A percentile compares a stretch with the other conserved stretches of the same genome.
These are phyloP conservation scores for Podargus strigoides DNA, from an alignment of 2,797 vertebrate genomes.

Conservation along the genomic window DNA sequence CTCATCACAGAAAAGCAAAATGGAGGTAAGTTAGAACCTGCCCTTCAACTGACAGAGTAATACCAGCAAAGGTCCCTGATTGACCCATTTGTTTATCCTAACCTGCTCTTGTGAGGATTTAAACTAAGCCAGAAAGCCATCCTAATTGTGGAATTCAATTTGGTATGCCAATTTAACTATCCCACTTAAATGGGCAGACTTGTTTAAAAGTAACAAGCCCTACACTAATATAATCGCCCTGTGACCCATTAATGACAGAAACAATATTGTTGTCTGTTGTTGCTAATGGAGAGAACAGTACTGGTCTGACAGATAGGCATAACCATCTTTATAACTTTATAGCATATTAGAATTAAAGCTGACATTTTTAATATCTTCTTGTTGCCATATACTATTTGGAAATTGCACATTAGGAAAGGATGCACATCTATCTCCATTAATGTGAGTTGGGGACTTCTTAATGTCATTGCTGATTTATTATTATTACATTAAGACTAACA, in stretches of 20 bases:
- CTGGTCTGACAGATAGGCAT: not conserved
- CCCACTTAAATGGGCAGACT: not conserved
- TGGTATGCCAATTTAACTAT: not conserved
- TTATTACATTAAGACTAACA: not conserved
- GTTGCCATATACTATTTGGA: not conserved
- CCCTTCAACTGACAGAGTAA: not conserved
- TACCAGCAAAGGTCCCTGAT: not conserved
- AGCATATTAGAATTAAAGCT: not conserved
- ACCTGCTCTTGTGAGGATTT: not conserved
- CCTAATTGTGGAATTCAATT: not conserved
- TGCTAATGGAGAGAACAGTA: not conserved
- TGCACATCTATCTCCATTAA: not conserved
- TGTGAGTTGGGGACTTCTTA: not conserved
- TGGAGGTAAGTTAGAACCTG: not conserved
- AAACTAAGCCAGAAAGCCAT: not conserved
- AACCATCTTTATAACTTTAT: not conserved
- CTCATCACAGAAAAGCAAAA: not conserved
- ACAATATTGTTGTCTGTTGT: not conserved
- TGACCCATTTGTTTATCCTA: not conserved
- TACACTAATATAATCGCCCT: not conserved
- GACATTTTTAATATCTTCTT: not conserved
- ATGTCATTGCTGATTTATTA: not conserved
- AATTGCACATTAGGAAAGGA: not conserved
- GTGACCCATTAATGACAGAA: not conserved
- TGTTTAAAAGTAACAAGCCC: not conserved